Percentiles rank a stretch among this genome's conserved stretches.
These are phyloP conservation scores for Elgaria multicarinata DNA, from an alignment of 2,113 vertebrate species.

Conservation along the genomic window DNA sequence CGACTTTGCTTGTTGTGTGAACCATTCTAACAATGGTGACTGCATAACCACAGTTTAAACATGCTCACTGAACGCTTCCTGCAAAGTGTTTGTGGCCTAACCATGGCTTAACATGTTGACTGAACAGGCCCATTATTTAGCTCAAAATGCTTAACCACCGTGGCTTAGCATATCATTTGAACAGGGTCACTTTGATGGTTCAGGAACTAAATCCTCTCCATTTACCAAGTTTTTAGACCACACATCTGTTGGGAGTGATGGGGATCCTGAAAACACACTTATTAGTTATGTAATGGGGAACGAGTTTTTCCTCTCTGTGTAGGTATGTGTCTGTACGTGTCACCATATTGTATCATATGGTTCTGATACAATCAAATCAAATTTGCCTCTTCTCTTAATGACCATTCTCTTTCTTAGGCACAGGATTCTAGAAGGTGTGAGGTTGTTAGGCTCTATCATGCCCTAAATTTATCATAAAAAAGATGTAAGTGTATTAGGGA, in stretches of 20 bases:
- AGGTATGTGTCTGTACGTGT: not conserved
- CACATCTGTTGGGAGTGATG: not conserved
- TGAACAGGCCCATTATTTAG: no score
- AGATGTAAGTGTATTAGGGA: not conserved
- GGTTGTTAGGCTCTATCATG: not conserved
- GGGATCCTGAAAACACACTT: not conserved
- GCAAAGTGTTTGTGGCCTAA: no score
- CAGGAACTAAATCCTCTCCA: not conserved
- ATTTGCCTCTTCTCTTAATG: not conserved
- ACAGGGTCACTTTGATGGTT: no score
- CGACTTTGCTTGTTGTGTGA: no score
- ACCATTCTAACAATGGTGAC: no score
- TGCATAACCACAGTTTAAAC: no score
- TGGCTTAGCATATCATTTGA: no score
- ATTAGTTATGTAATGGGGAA: not conserved
- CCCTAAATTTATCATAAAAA: not conserved
- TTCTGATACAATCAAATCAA: not conserved
- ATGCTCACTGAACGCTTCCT: no score
- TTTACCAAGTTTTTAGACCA: not conserved
- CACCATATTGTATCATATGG: not conserved
- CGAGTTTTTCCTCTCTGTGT: not conserved
- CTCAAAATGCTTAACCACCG: no score
- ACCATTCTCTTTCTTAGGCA: not conserved
- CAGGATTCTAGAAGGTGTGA: not conserved
- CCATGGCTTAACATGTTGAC: no score